These are phyloP conservation scores for Recurvirostra avosetta DNA, from an alignment of 2,113 vertebrate genomes.

Conservation along the genomic window DNA sequence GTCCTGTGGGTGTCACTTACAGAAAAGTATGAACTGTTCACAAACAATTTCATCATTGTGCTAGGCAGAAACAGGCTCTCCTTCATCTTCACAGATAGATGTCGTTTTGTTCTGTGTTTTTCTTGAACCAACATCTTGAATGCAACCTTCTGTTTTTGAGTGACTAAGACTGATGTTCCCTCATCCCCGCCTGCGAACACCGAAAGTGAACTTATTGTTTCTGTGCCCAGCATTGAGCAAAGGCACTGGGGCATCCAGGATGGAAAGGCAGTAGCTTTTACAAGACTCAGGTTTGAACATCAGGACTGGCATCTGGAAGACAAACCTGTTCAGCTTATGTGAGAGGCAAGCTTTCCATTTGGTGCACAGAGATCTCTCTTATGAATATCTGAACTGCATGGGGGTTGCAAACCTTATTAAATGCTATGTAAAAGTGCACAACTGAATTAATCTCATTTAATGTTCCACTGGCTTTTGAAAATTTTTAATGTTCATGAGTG, in stretches of 20 bases:
- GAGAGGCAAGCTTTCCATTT: not conserved
- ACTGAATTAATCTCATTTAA: not conserved
- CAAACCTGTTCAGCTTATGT: fast-evolving
- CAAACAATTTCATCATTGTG: slow-evolving; percentile 7
- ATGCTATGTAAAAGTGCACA: not conserved
- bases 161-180: slow-evolving; percentile 15
- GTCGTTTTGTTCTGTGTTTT: slow-evolving; percentile 46
- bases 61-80: slow-evolving; percentile 4
- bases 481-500: not conserved
- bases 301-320: not conserved
- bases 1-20: not conserved
- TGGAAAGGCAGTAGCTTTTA: not conserved
- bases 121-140: slow-evolving; percentile 35
- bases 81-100: slow-evolving; percentile 27
- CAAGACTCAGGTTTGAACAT: not conserved
- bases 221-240: not conserved
- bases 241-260: not conserved
- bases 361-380: not conserved
- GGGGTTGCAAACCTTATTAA: not conserved
- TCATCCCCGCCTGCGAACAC: not conserved
- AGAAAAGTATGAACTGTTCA: not conserved
- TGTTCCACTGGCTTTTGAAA: not conserved
- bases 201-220: not conserved
- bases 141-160: slow-evolving; percentile 43
- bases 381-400: not conserved